Conservation (phyloP, 2,888 invertebrate genomes). For the Eupithecia abbreviata region DNA sequence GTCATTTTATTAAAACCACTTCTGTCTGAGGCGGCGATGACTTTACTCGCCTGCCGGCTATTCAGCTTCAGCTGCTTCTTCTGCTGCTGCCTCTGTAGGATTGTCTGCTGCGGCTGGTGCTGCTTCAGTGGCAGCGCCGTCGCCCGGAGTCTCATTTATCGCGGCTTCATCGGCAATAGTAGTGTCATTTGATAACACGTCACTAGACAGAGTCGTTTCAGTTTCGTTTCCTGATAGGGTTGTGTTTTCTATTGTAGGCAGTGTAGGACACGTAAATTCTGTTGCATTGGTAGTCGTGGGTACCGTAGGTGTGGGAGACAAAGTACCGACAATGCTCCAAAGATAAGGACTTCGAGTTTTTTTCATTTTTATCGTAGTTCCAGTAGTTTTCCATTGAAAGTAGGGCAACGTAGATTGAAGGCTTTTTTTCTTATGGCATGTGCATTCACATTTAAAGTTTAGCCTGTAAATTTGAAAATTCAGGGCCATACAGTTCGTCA, state of each 20-base stretch:
- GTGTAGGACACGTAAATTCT: neutral
- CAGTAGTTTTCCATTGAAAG: conserved; percentile 68
- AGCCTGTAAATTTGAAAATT: conserved; percentile 66
- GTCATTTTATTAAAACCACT: neutral
- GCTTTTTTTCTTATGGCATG: conserved; percentile 66
- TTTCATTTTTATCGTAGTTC: conserved; percentile 57
- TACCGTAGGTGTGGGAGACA: conserved; percentile 50
- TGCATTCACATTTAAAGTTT: conserved; percentile 62
- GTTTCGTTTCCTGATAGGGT: neutral
- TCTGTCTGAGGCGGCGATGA: neutral
- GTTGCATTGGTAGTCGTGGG: neutral
- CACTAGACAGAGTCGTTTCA: neutral
- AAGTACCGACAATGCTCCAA: conserved; percentile 63
- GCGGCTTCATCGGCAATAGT: neutral
- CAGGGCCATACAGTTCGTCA: conserved; percentile 68
- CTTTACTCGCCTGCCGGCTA: neutral
- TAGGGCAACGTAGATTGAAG: conserved; percentile 60
- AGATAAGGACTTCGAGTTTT: conserved; percentile 60
- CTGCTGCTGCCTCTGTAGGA: neutral
- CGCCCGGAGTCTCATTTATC: neutral
- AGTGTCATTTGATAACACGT: neutral
- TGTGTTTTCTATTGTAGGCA: neutral
- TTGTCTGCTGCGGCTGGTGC: neutral
- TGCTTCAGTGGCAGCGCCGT: neutral
- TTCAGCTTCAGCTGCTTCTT: neutral